Conservation (phyloP, 2,113 vertebrate genomes). For the Mirounga angustirostris region DNA sequence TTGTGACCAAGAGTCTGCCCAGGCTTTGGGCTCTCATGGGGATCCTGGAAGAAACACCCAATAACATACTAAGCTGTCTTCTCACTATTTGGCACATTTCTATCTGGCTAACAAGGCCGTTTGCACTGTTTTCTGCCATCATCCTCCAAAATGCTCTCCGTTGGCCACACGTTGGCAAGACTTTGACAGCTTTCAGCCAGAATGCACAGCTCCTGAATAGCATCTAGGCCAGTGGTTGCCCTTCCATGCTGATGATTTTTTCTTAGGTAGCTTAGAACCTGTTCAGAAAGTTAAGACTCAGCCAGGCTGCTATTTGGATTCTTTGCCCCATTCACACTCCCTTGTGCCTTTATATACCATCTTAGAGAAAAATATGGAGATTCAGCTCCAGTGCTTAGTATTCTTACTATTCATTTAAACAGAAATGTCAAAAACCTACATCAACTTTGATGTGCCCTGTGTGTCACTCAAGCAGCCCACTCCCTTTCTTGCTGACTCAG, state of each 20-base stretch:
- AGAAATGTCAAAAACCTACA: background rate
- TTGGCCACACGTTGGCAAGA: constrained; percentile 45
- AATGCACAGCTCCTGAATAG: constrained; percentile 67
- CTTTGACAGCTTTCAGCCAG: constrained; percentile 74
- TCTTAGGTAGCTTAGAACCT: background rate
- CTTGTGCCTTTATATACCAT: background rate
- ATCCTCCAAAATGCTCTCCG: constrained; percentile 14
- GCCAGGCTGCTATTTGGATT: background rate
- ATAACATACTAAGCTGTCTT: background rate
- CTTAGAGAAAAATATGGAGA: background rate
- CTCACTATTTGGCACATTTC: constrained; percentile 28
- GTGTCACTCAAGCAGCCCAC: background rate
- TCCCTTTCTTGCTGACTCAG: background rate
- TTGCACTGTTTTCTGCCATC: constrained; percentile 54
- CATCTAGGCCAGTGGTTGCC: constrained; percentile 58
- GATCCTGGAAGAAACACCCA: background rate
- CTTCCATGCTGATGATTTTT: constrained; percentile 65
- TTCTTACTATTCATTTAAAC: background rate
- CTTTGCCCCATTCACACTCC: background rate
- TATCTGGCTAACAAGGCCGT: constrained; percentile 60
- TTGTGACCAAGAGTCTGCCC: background rate
- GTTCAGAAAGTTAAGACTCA: constrained; percentile 7
- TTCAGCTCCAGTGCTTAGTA: background rate
- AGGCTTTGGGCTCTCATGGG: background rate
- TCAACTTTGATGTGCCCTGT: background rate